phyloP scores from a whole-genome alignment of 1,140 invertebrate species.

The Trachymyrmex cornetzi region DNA sequence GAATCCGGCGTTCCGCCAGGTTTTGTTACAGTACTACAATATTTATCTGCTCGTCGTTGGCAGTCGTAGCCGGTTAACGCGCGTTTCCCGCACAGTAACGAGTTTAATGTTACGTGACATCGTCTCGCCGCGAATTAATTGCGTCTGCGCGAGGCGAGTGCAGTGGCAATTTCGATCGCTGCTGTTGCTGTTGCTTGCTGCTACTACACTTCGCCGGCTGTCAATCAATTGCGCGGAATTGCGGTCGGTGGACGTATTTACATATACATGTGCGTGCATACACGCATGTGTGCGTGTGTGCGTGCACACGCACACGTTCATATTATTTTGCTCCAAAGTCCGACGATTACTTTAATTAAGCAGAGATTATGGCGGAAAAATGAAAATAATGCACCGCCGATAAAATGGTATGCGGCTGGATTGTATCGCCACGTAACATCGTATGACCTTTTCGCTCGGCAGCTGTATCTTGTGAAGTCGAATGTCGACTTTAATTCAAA shows the following conservation, averaged over 20 bases:
- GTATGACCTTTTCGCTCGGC: slow-evolving; percentile 57
- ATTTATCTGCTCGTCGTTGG: slow-evolving; percentile 41
- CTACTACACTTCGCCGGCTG: slow-evolving; percentile 28
- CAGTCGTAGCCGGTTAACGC: slow-evolving; percentile 49
- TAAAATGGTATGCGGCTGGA: slow-evolving; percentile 60
- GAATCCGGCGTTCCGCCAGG: slow-evolving; percentile 4
- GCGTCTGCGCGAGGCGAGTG: slow-evolving; percentile 25
- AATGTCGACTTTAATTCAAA: slow-evolving; percentile 16
- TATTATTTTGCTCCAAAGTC: slow-evolving; percentile 75
- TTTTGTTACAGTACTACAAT: slow-evolving; percentile 50
- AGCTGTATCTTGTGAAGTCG: slow-evolving; percentile 30
- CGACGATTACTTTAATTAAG: slow-evolving; percentile 79
- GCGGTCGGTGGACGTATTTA: slow-evolving; percentile 21
- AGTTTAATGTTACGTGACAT: slow-evolving; percentile 58
- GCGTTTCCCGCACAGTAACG: slow-evolving; percentile 40
- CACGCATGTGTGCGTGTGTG: background rate
- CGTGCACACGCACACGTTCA: background rate
- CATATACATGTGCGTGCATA: background rate
- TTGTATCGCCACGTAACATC: slow-evolving; percentile 46
- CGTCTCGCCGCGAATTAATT: slow-evolving; percentile 51
- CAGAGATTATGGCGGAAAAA: slow-evolving; percentile 76
- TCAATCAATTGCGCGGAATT: slow-evolving; percentile 53
- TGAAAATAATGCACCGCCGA: slow-evolving; percentile 74
- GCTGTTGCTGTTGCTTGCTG: background rate
- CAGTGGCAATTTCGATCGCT: slow-evolving; percentile 50